A percentile compares a stretch with the other conserved stretches of the same genome.
Conservation (phyloP, 2,888 invertebrate genomes). For the Nasonia oneida region DNA sequence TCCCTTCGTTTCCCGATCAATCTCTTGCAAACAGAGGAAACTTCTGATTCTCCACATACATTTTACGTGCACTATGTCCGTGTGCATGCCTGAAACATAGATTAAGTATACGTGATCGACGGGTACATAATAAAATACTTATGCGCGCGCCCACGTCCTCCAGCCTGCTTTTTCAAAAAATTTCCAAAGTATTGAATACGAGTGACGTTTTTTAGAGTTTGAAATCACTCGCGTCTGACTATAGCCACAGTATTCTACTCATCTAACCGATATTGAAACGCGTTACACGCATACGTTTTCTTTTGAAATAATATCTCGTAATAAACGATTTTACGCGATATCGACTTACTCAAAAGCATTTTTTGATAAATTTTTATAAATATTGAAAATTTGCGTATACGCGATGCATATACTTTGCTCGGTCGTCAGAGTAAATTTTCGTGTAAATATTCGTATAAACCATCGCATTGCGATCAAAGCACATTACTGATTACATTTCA, state of each 20-base stretch:
- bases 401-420: too few relatives aligned
- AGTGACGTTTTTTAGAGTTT: background rate
- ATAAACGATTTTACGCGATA: background rate
- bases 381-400: background rate
- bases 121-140: background rate
- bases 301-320: background rate
- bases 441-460: background rate
- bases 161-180: background rate
- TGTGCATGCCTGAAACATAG: background rate
- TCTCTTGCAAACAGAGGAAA: background rate
- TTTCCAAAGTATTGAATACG: background rate
- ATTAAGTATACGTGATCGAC: background rate
- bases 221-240: background rate
- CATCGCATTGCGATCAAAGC: too few relatives aligned
- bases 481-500: too few relatives aligned
- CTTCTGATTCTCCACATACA: background rate
- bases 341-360: background rate
- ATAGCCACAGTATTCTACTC: background rate
- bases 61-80: background rate
- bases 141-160: background rate
- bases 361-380: background rate
- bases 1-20: background rate
- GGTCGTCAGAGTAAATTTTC: too few relatives aligned
- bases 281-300: too few relatives aligned
- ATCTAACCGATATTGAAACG: background rate